Evolutionary conservation across 1,140 invertebrate species (phyloP).

Genomic region (Pachypsylla venusta): DNA sequence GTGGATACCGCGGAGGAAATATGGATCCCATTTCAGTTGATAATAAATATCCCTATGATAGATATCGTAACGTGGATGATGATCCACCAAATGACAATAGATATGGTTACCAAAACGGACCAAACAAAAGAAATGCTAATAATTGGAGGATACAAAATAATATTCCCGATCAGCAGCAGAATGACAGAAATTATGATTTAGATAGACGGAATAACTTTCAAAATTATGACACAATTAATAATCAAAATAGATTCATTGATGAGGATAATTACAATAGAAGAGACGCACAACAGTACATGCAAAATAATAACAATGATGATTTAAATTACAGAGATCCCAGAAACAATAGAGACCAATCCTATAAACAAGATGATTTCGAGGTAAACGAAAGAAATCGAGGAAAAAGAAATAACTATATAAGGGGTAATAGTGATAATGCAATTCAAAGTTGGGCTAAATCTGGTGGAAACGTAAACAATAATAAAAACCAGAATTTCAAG

Average conservation of each 20-base stretch:
- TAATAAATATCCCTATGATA: too few relatives aligned
- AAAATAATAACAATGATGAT: background rate
- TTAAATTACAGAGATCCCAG: background rate
- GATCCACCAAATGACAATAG: background rate
- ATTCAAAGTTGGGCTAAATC: too few relatives aligned
- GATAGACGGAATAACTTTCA: background rate
- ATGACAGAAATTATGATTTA: background rate
- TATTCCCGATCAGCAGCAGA: background rate
- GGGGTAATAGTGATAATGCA: background rate
- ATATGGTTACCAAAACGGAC: background rate
- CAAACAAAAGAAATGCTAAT: slow-evolving; percentile 1
- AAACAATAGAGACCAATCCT: background rate
- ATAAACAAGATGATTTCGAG: background rate
- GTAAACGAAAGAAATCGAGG: background rate
- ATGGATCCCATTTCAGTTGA: too few relatives aligned
- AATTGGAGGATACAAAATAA: background rate
- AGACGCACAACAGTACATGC: background rate
- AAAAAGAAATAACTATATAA: background rate
- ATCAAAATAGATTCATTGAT: background rate
- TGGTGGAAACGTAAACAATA: too few relatives aligned
- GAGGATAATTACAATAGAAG: background rate
- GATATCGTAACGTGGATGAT: background rate
- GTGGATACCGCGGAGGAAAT: too few relatives aligned
- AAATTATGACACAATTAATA: background rate
- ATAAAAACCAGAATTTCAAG: background rate